These are phyloP conservation scores for Plumapathes pennacea DNA, from an alignment of 92 coral and sea anemone genomes.

Conservation along the genomic window DNA sequence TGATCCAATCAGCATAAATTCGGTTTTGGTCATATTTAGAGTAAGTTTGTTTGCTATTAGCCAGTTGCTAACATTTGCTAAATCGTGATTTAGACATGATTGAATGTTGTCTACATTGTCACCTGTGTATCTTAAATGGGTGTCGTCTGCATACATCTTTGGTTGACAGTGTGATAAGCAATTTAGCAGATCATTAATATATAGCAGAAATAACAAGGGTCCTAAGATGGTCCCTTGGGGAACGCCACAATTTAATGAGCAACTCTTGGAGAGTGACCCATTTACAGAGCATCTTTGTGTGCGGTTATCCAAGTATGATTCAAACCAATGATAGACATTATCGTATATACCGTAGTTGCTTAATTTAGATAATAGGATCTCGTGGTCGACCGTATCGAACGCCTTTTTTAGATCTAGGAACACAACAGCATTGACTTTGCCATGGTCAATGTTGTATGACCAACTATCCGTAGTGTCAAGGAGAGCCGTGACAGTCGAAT, in stretches of 20 bases:
- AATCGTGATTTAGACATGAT: slow-evolving; percentile 4
- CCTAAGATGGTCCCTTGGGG: slow-evolving; percentile 32
- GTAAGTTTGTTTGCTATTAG: slow-evolving; percentile 2
- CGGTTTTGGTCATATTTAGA: slow-evolving; percentile 12
- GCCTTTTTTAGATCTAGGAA: slow-evolving; percentile 27
- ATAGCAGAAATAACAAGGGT: slow-evolving; percentile 14
- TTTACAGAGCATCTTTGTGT: slow-evolving; percentile 24
- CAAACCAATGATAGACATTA: slow-evolving; percentile 11
- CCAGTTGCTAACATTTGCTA: neutral
- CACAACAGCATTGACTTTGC: slow-evolving; percentile 32
- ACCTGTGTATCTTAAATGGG: neutral
- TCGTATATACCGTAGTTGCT: slow-evolving; percentile 27
- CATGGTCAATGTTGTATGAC: slow-evolving; percentile 14
- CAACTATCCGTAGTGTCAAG: slow-evolving; percentile 13
- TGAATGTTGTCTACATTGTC: neutral
- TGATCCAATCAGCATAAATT: slow-evolving; percentile 8
- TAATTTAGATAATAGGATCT: slow-evolving; percentile 22
- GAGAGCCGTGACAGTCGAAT: slow-evolving; percentile 14
- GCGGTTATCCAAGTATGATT: slow-evolving; percentile 21
- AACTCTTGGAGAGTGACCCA: slow-evolving; percentile 3
- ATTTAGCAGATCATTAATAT: slow-evolving; percentile 8
- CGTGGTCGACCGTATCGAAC: slow-evolving; percentile 12
- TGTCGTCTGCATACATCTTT: slow-evolving; percentile 1
- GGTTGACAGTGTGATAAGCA: neutral
- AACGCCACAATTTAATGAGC: slow-evolving; percentile 12